Conservation (phyloP, 1,140 invertebrate species). For the Pygmarrhopalites habei region DNA sequence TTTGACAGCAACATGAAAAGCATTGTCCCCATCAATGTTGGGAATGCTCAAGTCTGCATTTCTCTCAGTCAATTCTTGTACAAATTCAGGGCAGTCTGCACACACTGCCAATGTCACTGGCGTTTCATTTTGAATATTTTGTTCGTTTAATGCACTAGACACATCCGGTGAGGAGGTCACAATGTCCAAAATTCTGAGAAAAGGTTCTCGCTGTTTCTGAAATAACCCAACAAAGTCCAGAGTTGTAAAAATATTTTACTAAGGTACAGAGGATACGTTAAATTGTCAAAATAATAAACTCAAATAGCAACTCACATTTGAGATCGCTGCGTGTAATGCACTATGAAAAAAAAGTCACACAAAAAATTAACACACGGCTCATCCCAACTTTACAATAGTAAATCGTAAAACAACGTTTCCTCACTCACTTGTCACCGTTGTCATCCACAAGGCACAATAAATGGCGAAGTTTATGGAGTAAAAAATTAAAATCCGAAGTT, state of each 20-base stretch:
- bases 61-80: slow-evolving; percentile 20
- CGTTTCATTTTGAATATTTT: slow-evolving; percentile 25
- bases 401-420: too few species aligned
- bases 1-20: slow-evolving; percentile 33
- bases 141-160: slow-evolving; percentile 25
- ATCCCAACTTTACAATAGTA: too few species aligned
- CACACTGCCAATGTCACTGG: slow-evolving; percentile 27
- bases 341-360: slow-evolving; percentile 12
- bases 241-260: too few species aligned
- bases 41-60: slow-evolving; percentile 29
- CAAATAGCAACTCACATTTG: too few species aligned
- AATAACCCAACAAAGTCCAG: too few species aligned
- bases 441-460: slow-evolving; percentile 34
- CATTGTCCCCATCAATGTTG: slow-evolving; percentile 31
- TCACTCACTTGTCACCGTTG: slow-evolving; percentile 36
- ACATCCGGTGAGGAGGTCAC: slow-evolving; percentile 26
- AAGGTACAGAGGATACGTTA: too few species aligned
- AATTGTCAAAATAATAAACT: too few species aligned
- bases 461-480: slow-evolving; percentile 34
- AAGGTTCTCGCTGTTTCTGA: slow-evolving; percentile 32
- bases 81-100: slow-evolving; percentile 22
- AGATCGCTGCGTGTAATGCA: slow-evolving; percentile 33
- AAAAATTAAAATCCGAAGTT: slow-evolving; percentile 31
- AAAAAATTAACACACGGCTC: too few species aligned
- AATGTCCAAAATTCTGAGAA: slow-evolving; percentile 29